Conservation (phyloP, 2,888 invertebrate genomes). For the Pinctada fucata region DNA sequence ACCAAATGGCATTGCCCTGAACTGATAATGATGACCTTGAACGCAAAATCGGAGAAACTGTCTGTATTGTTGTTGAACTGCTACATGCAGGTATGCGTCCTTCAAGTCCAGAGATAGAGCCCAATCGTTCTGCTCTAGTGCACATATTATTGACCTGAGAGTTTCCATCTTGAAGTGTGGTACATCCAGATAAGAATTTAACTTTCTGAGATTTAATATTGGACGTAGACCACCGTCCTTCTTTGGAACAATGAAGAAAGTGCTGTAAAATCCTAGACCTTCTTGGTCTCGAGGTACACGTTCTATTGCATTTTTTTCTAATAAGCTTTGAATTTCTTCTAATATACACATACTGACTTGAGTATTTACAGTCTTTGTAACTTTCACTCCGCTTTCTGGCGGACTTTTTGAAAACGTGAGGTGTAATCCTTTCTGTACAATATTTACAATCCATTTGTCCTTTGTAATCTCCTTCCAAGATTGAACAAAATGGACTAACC, state of each 20-base stretch:
- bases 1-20: slow-evolving; percentile 22
- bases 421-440: slow-evolving; percentile 17
- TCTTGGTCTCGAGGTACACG: not conserved
- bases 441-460: slow-evolving; percentile 15
- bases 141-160: slow-evolving; percentile 19
- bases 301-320: slow-evolving; percentile 13
- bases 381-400: not conserved
- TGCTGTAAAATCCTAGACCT: slow-evolving; percentile 19
- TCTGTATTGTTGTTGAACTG: not conserved
- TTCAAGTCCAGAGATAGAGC: too few relatives aligned
- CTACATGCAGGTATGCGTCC: slow-evolving; percentile 11
- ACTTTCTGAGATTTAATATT: slow-evolving; percentile 19
- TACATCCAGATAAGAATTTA: slow-evolving; percentile 2
- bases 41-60: slow-evolving; percentile 11
- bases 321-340: slow-evolving; percentile 16
- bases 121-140: slow-evolving; percentile 13
- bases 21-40: slow-evolving; percentile 9
- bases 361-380: slow-evolving; percentile 6
- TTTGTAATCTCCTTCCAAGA: slow-evolving; percentile 15
- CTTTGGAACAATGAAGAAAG: slow-evolving; percentile 24
- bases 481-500: not conserved
- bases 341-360: not conserved
- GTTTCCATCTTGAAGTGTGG: slow-evolving; percentile 30
- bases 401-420: slow-evolving; percentile 6
- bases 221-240: slow-evolving; percentile 11